A percentile compares a stretch with the other conserved stretches of the same genome.
These are phyloP conservation scores for Chrysemys picta DNA, from an alignment of 2,113 vertebrate species.

Conservation along the genomic window DNA sequence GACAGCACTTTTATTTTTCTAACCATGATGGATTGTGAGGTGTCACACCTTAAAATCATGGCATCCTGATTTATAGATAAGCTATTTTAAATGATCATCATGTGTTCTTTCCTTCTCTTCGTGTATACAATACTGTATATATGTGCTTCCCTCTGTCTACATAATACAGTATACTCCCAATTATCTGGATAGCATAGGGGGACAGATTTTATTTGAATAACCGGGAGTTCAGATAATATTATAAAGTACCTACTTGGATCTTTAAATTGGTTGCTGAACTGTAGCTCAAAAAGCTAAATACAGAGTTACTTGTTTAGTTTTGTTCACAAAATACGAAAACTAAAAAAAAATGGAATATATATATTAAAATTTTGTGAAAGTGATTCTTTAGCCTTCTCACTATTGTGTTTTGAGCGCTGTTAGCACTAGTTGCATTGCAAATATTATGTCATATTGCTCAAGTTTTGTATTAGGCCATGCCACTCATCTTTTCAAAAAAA, in stretches of 20 bases:
- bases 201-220: not conserved
- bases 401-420: not conserved
- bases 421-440: not conserved
- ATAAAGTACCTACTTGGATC: not conserved
- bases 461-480: not conserved
- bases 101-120: not conserved
- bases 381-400: not conserved
- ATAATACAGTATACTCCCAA: not conserved
- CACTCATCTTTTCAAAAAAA: not conserved
- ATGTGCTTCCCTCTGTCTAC: not conserved
- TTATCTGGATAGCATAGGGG: not conserved
- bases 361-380: constrained; percentile 13
- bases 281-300: not conserved
- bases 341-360: not conserved
- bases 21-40: not conserved
- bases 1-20: not conserved
- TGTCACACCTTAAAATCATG: not conserved
- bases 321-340: constrained; percentile 15
- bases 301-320: not conserved
- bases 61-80: not conserved
- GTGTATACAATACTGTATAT: not conserved
- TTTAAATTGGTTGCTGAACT: not conserved
- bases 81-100: not conserved
- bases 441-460: not conserved
- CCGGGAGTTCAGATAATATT: not conserved